Percentiles rank a stretch among this genome's conserved stretches.
Conservation (phyloP, 2,797 vertebrate genomes). For the Pseudomugil tenellus region DNA sequence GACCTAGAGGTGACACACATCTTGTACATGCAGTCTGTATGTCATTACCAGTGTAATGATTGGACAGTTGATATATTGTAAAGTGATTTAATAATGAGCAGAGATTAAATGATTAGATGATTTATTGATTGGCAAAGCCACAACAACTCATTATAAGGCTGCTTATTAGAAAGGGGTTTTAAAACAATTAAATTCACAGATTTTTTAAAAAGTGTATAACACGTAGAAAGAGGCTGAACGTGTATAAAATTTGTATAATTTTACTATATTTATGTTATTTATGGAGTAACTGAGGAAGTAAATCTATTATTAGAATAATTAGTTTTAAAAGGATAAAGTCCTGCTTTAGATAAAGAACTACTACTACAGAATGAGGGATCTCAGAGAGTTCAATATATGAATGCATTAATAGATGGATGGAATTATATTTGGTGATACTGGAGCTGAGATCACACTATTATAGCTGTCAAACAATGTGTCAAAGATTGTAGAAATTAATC, state of each 20-base stretch:
- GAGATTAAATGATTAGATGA: background rate
- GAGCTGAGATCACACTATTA: conserved; percentile 35
- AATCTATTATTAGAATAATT: background rate
- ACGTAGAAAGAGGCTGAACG: background rate
- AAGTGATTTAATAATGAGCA: background rate
- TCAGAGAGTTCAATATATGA: background rate
- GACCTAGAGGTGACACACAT: background rate
- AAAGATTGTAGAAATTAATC: conserved; percentile 42
- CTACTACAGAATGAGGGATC: background rate
- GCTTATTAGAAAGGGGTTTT: background rate
- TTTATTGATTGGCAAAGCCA: background rate
- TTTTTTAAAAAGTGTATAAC: background rate
- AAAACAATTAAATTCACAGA: background rate
- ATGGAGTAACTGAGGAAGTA: background rate
- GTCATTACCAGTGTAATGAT: background rate
- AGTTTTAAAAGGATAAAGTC: background rate
- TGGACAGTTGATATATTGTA: background rate
- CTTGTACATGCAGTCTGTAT: background rate
- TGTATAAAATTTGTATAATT: background rate
- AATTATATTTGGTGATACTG: conserved; percentile 17
- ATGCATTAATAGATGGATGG: conserved; percentile 9
- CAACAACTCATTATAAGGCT: background rate
- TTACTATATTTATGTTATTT: background rate
- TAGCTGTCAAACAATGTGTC: conserved; percentile 29
- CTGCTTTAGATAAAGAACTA: too few species aligned